Base-by-base conservation (phyloP, 2,888 invertebrate species). In the Drosophila meridionalis region DNA sequence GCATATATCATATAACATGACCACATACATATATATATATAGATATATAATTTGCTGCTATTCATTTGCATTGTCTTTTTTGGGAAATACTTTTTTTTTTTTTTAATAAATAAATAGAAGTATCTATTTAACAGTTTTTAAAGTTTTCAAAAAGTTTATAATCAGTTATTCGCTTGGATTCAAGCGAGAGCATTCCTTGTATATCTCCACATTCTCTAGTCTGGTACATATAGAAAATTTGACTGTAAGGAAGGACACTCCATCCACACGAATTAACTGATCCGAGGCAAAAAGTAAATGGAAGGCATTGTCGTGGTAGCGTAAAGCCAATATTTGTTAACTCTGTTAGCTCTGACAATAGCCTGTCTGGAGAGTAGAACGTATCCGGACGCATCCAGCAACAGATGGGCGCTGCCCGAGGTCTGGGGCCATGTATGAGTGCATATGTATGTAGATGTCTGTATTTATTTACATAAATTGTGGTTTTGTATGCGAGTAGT, bases 331-430 rank as follows among this genome's bases (percentile, higher is more conserved):
- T 36, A 52, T 26, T 5, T 56, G 50, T 11, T 28, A 14, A 50
- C 42, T 69, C 28, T n/a, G n/a, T n/a, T 59, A 50, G 11, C 57
- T 32, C 4, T 50, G 9, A 9, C n/a, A 50, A 28, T 57, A 56
- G 12, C 50, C 64, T 74, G 52, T 56, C 62, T 63, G 62, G 32
- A 11, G 47, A 48, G 57, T 34, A 43, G 34, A 32, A 47, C 20
- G 32, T 38, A 40, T 40, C 32, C n/a, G n/a, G 30, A 38, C 14
- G 30, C 11, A n/a, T 9, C 28, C 30, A 28, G 30, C 36, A 38
- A 20, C 43, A 58, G 30, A 14, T 34, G 34, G 34, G 7, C 7
- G 34, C 34, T 34, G 34, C 34, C 34, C 8, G 7, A 9, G 8
- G 34, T 5, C 34, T 34, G 34, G 34, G 52, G 11, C 52, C 12